Conservation (phyloP, 2,888 invertebrate species). For the Hirtodrosophila trivittata region DNA sequence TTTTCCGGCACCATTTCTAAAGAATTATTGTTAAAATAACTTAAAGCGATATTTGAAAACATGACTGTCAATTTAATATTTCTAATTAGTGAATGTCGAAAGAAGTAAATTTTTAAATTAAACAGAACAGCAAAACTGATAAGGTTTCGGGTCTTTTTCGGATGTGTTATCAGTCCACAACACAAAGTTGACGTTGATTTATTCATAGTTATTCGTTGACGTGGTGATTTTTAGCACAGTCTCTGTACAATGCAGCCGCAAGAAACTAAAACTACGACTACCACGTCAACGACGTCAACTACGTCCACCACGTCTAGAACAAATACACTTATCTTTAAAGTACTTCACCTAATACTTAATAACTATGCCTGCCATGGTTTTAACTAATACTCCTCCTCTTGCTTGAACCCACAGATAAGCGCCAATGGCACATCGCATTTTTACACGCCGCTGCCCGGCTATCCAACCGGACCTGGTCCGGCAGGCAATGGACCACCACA, state of each 20-base stretch:
- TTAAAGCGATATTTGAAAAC: too few relatives aligned
- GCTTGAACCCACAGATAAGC: constrained; percentile 86
- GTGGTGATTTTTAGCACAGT: constrained; percentile 32
- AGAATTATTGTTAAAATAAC: background rate
- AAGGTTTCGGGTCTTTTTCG: background rate
- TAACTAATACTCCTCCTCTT: too few relatives aligned
- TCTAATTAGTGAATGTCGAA: background rate
- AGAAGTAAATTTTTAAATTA: background rate
- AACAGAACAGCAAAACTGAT: background rate
- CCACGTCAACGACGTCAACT: constrained; percentile 35
- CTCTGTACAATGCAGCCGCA: constrained; percentile 27
- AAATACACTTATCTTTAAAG: constrained; percentile 36
- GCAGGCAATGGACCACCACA: constrained; percentile 82
- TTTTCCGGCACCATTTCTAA: background rate
- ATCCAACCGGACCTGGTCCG: constrained; percentile 85
- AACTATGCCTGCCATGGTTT: background rate
- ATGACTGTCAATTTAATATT: background rate
- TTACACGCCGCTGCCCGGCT: constrained; percentile 86
- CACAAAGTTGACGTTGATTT: constrained; percentile 10
- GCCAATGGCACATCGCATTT: constrained; percentile 90
- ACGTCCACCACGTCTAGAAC: background rate
- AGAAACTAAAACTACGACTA: constrained; percentile 23
- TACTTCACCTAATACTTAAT: constrained; percentile 4
- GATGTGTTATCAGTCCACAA: constrained; percentile 23
- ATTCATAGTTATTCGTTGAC: constrained; percentile 44